Evolutionary conservation across 2,797 vertebrate species (phyloP).

Genomic region (Pseudocheirus occidentalis): DNA sequence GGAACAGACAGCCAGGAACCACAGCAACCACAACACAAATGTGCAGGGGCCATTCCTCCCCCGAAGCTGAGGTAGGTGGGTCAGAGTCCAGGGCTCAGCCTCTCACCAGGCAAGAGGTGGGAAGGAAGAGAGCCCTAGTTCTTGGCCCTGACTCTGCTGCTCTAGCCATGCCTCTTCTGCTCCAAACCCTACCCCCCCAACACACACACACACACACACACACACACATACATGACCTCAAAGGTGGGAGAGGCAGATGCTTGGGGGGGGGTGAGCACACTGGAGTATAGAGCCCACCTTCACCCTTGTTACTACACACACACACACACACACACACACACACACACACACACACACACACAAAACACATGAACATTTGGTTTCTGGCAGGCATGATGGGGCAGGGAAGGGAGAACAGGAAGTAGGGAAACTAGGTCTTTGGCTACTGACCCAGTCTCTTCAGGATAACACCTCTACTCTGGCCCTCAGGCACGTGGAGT

Average conservation of each 20-base stretch:
- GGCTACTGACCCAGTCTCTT: slow-evolving; percentile 75
- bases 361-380: slow-evolving; percentile 33
- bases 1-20: slow-evolving; percentile 61
- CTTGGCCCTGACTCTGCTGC: slow-evolving; percentile 70
- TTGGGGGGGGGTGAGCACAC: background rate
- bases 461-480: slow-evolving; percentile 53
- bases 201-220: background rate
- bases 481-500: background rate
- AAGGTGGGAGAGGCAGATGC: background rate
- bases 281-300: background rate
- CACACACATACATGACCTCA: background rate
- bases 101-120: slow-evolving; percentile 39
- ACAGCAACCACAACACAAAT: slow-evolving; percentile 73
- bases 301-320: background rate
- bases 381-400: slow-evolving; percentile 63
- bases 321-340: slow-evolving; percentile 32
- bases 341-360: background rate
- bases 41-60: slow-evolving; percentile 66
- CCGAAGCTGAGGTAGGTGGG: slow-evolving; percentile 78
- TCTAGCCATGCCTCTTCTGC: slow-evolving; percentile 70
- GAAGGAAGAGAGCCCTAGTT: slow-evolving; percentile 56
- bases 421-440: slow-evolving; percentile 72
- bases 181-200: slow-evolving; percentile 55
- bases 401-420: slow-evolving; percentile 24
- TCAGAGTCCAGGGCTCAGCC: slow-evolving; percentile 71